phyloP scores from a whole-genome alignment of 2,113 vertebrate genomes.

The Romanogobio albipinnatus region DNA sequence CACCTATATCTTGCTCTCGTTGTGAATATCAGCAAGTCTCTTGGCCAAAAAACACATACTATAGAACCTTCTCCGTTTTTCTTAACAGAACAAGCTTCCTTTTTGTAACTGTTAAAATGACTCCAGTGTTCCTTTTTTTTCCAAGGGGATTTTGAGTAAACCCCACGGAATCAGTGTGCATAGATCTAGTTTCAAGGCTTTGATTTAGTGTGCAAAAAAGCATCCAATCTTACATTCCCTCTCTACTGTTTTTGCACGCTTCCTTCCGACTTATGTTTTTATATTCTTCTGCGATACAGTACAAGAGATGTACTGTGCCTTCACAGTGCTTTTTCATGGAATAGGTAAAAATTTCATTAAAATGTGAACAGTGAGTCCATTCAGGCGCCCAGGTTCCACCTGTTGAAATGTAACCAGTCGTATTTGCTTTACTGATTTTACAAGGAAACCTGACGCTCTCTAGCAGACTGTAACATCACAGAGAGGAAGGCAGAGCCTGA shows the following conservation, averaged over 20 bases:
- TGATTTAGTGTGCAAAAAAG: constrained; percentile 33
- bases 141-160: constrained; percentile 27
- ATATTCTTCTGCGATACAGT: constrained; percentile 21
- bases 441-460: constrained; percentile 76
- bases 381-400: constrained; percentile 76
- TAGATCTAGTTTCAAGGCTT: constrained; percentile 15
- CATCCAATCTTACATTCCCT: constrained; percentile 20
- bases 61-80: constrained; percentile 6
- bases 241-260: constrained; percentile 4
- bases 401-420: constrained; percentile 71
- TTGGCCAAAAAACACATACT: background rate
- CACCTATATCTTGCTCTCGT: background rate
- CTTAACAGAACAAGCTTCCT: constrained; percentile 28
- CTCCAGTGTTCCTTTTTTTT: constrained; percentile 28
- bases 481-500: constrained; percentile 61
- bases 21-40: constrained; percentile 15
- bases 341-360: constrained; percentile 69
- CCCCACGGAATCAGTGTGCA: constrained; percentile 22
- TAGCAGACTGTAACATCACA: constrained; percentile 67
- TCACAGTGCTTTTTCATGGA: constrained; percentile 67
- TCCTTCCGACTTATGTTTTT: constrained; percentile 47
- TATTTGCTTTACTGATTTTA: constrained; percentile 80
- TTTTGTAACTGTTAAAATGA: constrained; percentile 26
- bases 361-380: constrained; percentile 76
- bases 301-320: constrained; percentile 59